These are phyloP conservation scores for Caenorhabditis drosophilae DNA, from an alignment of 2,888 invertebrate genomes.

Conservation along the genomic window DNA sequence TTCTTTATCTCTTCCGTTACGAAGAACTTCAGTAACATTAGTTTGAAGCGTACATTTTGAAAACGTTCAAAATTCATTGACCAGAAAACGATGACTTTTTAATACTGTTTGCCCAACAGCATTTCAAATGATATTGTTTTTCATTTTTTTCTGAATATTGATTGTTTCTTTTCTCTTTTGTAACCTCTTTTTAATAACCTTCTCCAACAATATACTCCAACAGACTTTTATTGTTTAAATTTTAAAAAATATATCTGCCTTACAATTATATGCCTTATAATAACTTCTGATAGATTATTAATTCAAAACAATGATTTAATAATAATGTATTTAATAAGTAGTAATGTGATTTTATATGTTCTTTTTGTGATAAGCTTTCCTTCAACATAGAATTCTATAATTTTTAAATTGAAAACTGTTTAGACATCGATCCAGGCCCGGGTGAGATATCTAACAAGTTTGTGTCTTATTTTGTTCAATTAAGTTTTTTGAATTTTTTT, in stretches of 20 bases:
- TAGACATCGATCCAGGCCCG: conserved; percentile 3
- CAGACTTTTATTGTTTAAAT: neutral
- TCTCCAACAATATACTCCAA: neutral
- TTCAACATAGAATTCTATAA: neutral
- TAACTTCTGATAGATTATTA: no score
- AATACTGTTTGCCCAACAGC: neutral
- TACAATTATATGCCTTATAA: no score
- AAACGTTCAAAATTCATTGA: neutral
- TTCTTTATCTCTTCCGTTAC: neutral
- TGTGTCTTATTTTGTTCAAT: neutral
- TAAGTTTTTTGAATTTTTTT: neutral
- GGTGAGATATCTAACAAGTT: conserved; percentile 3
- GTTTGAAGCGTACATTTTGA: conserved; percentile 1
- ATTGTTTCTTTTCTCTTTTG: neutral
- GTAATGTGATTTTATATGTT: neutral
- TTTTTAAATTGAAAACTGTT: neutral
- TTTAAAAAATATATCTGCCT: no score
- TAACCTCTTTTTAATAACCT: neutral
- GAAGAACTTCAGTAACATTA: conserved; percentile 7
- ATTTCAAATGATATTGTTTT: no score
- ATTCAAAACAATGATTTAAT: no score
- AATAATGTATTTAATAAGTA: no score
- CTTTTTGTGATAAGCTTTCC: neutral
- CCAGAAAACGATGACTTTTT: no score
- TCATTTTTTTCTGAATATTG: neutral